Conservation (phyloP, 1,140 invertebrate genomes). For the Apis laboriosa region DNA sequence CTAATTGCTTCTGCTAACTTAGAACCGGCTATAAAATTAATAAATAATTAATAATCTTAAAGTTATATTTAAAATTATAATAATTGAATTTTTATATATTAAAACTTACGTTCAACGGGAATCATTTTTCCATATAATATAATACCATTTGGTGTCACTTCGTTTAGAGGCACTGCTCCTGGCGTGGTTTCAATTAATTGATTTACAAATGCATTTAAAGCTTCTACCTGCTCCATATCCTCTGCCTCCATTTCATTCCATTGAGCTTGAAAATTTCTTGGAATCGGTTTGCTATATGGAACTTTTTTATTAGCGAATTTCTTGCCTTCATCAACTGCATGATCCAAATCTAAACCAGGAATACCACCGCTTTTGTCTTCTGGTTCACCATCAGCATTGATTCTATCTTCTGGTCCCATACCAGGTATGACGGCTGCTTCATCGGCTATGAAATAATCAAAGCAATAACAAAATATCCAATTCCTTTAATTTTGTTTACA, state of each 20-base stretch:
- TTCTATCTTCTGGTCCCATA: constrained; percentile 96
- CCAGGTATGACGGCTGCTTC: constrained; percentile 93
- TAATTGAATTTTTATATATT: not conserved
- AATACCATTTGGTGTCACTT: constrained; percentile 88
- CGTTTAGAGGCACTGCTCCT: constrained; percentile 85
- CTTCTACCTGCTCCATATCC: constrained; percentile 81
- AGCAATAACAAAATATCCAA: constrained; percentile 17
- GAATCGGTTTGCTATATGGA: constrained; percentile 97
- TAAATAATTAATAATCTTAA: constrained; percentile 4
- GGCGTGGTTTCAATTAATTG: constrained; percentile 87
- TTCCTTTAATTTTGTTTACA: not conserved
- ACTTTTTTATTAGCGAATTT: constrained; percentile 87
- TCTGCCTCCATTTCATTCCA: constrained; percentile 93
- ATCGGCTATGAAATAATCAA: constrained; percentile 81
- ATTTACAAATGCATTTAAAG: constrained; percentile 84
- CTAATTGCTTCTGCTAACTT: constrained; percentile 87
- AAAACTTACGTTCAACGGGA: constrained; percentile 84
- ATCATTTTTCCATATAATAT: constrained; percentile 91
- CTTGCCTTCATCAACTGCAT: constrained; percentile 86
- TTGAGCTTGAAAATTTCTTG: constrained; percentile 96
- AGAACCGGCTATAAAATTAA: constrained; percentile 83
- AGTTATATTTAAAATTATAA: constrained; percentile 2
- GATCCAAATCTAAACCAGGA: constrained; percentile 93
- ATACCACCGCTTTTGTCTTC: constrained; percentile 82
- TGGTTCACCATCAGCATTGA: constrained; percentile 83